Percentiles rank a stretch among this genome's conserved stretches.
Conservation (phyloP, 2,888 invertebrate genomes). For the Julus scanicus region DNA sequence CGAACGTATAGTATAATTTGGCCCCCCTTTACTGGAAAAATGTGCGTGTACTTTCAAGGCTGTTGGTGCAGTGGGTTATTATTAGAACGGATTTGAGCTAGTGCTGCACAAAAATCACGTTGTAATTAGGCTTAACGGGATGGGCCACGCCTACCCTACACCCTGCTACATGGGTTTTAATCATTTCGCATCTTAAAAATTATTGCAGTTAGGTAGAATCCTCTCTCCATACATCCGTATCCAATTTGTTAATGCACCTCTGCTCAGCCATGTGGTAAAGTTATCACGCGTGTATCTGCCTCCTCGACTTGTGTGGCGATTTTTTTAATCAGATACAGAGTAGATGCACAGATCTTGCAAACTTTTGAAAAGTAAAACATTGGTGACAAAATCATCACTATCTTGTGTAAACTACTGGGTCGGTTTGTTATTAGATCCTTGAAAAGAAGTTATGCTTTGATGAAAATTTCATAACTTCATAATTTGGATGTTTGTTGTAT, state of each 20-base stretch:
- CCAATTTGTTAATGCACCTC: slow-evolving; percentile 30
- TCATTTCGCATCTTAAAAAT: slow-evolving; percentile 7
- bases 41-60: slow-evolving; percentile 37
- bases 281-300: not conserved
- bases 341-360: not conserved
- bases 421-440: too few relatives aligned
- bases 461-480: too few relatives aligned
- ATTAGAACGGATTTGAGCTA: slow-evolving; percentile 37
- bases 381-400: not conserved
- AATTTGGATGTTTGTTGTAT: too few relatives aligned
- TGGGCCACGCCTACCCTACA: slow-evolving; percentile 13
- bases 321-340: not conserved
- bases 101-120: slow-evolving; percentile 39
- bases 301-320: not conserved
- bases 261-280: not conserved
- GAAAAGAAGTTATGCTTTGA: too few relatives aligned
- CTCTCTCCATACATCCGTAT: not conserved
- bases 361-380: not conserved
- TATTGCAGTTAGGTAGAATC: not conserved
- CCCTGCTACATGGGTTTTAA: not conserved
- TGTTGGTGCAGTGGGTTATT: slow-evolving; percentile 34
- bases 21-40: not conserved
- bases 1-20: not conserved
- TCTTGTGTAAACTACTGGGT: not conserved
- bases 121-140: slow-evolving; percentile 42